Evolutionary conservation across 1,140 invertebrate genomes (phyloP).

Genomic region (Heterodera carotae): DNA sequence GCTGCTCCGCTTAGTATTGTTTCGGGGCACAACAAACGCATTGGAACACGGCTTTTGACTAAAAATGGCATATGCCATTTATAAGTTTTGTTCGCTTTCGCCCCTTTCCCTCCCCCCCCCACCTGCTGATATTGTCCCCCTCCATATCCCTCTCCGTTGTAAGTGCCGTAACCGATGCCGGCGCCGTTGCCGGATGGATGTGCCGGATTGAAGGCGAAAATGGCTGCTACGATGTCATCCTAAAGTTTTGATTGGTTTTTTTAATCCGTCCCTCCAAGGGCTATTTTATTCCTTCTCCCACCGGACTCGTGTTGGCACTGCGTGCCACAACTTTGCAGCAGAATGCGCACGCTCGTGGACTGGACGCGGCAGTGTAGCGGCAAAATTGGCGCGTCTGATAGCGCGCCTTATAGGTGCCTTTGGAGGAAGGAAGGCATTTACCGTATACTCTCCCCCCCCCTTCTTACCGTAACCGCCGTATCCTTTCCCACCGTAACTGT

Average conservation of each 20-base stretch:
- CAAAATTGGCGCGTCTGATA: slow-evolving; percentile 35
- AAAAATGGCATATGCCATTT: not conserved
- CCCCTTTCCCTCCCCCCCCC: not conserved
- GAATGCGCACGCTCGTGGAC: slow-evolving; percentile 23
- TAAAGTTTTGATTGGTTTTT: slow-evolving; percentile 7
- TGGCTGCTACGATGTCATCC: slow-evolving; percentile 37
- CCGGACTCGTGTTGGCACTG: slow-evolving; percentile 39
- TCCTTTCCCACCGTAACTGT: not conserved
- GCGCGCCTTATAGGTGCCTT: slow-evolving; percentile 25
- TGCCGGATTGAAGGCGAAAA: slow-evolving; percentile 31
- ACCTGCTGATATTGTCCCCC: not conserved
- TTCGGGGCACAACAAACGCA: slow-evolving; percentile 34
- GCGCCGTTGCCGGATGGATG: slow-evolving; percentile 33
- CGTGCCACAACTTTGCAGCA: slow-evolving; percentile 34
- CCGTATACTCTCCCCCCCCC: not conserved
- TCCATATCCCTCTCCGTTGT: not conserved
- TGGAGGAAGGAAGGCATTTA: not conserved
- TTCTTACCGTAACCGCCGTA: not conserved
- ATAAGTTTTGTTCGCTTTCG: not conserved
- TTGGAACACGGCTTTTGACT: slow-evolving; percentile 21
- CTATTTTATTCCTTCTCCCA: not conserved
- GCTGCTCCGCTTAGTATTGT: slow-evolving; percentile 6
- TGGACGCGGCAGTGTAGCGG: slow-evolving; percentile 31
- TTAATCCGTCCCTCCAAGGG: not conserved
- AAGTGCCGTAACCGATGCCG: slow-evolving; percentile 14